phyloP scores from a whole-genome alignment of 2,888 invertebrate species.

The Eristalis pertinax region DNA sequence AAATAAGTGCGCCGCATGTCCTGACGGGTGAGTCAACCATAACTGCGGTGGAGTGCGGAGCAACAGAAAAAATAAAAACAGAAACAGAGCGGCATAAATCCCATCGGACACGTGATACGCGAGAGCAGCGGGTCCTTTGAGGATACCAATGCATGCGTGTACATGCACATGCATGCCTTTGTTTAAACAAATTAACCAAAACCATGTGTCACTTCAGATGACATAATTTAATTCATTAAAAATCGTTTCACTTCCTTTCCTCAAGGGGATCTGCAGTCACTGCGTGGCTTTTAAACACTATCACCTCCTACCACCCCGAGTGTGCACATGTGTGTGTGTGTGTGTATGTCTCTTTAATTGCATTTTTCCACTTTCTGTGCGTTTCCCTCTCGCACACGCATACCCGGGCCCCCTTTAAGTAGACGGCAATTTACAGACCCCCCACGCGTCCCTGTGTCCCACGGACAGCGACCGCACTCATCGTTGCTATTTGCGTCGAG shows the following conservation, averaged over 20 bases:
- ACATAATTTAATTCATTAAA: slow-evolving; percentile 67
- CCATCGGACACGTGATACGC: neutral
- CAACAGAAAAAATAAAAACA: neutral
- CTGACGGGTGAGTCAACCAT: neutral
- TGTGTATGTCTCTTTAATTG: slow-evolving; percentile 13
- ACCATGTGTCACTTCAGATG: slow-evolving; percentile 61
- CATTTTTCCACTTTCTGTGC: neutral
- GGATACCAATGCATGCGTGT: neutral
- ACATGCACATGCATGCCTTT: slow-evolving; percentile 15
- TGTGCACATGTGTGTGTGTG: neutral
- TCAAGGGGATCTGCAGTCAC: slow-evolving; percentile 30
- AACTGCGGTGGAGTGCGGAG: neutral
- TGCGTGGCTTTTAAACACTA: neutral
- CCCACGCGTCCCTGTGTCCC: neutral
- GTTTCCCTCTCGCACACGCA: neutral
- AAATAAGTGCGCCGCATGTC: slow-evolving; percentile 14
- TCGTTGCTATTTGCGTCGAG: slow-evolving; percentile 38
- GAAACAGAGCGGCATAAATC: neutral
- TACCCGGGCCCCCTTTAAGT: slow-evolving; percentile 3
- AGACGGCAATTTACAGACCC: slow-evolving; percentile 54
- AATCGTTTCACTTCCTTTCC: slow-evolving; percentile 51
- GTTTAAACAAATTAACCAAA: slow-evolving; percentile 51
- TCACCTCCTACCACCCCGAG: neutral
- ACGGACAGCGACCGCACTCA: slow-evolving; percentile 48
- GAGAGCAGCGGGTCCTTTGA: slow-evolving; percentile 20